A percentile compares a stretch with the other conserved stretches of the same genome.
Evolutionary conservation across 2,113 vertebrate genomes (phyloP).

Genomic region (Sterrhoptilus dennistouni): DNA sequence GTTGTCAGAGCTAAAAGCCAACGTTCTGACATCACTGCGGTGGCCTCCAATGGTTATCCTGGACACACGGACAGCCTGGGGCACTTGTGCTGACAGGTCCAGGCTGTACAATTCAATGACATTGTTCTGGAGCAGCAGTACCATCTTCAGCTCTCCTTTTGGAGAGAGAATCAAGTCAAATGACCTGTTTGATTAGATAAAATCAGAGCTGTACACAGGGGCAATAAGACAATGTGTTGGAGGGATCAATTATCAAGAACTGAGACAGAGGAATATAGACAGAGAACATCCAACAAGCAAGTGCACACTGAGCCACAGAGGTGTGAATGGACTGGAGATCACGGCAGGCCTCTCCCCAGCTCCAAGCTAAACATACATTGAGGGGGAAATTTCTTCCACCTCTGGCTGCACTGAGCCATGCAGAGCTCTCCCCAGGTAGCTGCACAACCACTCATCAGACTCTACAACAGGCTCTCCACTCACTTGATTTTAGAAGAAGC

Average conservation of each 20-base stretch:
- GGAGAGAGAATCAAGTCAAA: constrained; percentile 82
- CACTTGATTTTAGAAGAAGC: constrained; percentile 95
- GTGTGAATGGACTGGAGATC: neutral
- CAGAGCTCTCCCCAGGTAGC: neutral
- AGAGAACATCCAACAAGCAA: neutral
- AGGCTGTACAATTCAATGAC: constrained; percentile 83
- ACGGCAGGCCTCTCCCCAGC: neutral
- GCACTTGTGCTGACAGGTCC: constrained; percentile 54
- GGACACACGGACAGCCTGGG: constrained; percentile 74
- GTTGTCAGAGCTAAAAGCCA: constrained; percentile 96
- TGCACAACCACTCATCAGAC: neutral
- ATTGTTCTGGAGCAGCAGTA: constrained; percentile 92
- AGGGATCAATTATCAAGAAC: neutral
- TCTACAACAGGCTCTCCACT: constrained; percentile 4
- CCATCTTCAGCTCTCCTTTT: constrained; percentile 87
- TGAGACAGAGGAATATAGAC: neutral
- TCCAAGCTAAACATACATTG: neutral
- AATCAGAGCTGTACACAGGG: neutral
- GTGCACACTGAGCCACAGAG: neutral
- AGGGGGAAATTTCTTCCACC: neutral
- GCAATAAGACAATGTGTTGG: neutral
- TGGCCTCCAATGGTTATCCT: constrained; percentile 88
- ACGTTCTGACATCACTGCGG: constrained; percentile 88
- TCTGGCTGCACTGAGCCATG: neutral
- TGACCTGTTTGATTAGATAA: constrained; percentile 77